Percentiles rank a stretch among this genome's conserved stretches.
Conservation (phyloP, 1,140 invertebrate species). For the Diorhabda sublineata region DNA sequence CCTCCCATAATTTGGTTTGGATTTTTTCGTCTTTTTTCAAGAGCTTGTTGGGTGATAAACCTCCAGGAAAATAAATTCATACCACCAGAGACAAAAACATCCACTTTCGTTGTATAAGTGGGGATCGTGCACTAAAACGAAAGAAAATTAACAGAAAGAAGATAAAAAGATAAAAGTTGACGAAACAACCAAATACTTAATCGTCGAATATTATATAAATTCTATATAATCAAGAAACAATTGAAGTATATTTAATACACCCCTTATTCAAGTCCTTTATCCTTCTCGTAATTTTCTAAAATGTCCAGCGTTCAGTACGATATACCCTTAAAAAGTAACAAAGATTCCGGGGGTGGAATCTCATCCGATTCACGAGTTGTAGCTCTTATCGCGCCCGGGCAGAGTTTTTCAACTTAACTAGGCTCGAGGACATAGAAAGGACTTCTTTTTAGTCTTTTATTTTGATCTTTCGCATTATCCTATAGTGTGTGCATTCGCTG, state of each 20-base stretch:
- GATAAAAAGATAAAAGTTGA: too few species aligned
- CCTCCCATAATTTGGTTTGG: too few species aligned
- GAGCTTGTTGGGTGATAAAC: too few species aligned
- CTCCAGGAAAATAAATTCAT: too few species aligned
- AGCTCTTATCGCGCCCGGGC: conserved; percentile 32
- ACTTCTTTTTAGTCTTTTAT: conserved; percentile 27
- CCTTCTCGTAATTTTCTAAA: conserved; percentile 13
- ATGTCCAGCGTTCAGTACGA: conserved; percentile 15
- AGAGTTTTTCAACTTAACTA: conserved; percentile 31
- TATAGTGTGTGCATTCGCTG: conserved; percentile 34
- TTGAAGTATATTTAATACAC: background rate
- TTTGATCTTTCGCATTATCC: conserved; percentile 35
- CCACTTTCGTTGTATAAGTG: too few species aligned
- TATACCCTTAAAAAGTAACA: conserved; percentile 21
- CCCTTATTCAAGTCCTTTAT: conserved; percentile 1
- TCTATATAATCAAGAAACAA: too few species aligned
- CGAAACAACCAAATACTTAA: too few species aligned
- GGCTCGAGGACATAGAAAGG: conserved; percentile 17
- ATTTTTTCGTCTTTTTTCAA: too few species aligned
- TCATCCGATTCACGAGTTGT: conserved; percentile 24
- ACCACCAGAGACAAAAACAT: too few species aligned
- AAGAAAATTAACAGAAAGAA: too few species aligned
- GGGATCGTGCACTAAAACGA: too few species aligned
- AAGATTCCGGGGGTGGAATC: conserved; percentile 18
- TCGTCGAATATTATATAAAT: too few species aligned